Evolutionary conservation across 1,140 invertebrate genomes (phyloP), one percentile per base, ranked within the genome.

Genomic region (Trinorchestia longiramus): DNA sequence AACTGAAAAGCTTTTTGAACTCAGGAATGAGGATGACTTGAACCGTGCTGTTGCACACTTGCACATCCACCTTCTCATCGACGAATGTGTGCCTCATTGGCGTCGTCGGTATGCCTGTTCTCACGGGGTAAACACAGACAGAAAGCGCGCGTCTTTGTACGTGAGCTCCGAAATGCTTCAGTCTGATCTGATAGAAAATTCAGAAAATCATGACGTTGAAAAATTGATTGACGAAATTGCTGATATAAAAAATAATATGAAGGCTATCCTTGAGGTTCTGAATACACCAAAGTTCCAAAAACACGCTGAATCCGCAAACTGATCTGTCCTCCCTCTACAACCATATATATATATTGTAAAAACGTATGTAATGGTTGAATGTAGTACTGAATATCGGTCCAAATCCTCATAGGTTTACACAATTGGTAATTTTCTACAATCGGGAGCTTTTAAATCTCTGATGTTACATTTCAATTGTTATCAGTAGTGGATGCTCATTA

Each of bases 41-140:
- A 45, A n/a, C 43, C 43, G 92, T 11, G 43, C 92, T 0, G 40
- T 94, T 43, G 92, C 92, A 19, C 92, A 94, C 44, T 40, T 94
- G 43, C 92, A 94, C 92, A 45, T 94, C 43, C 92, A 94, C 40
- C 43, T 94, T 11, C 92, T 94, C 92, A 94, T 94, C 44, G 92
- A 94, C 92, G 92, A 94, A 40, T 94, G 92, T 47, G 92, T 94
- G 43, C 92, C 92, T 28, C 0, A 4, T 40, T 45, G 41, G 92
- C 8, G 92, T 0, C 43, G 44, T 19, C 6, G 40, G 40, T 45
- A 45, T 45, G 92, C 92, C 11, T 44, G 44, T 8, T 94, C 92
- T 40, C 92, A 94, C n/a, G 92, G 41, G 11, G 36, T 43, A 47
- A 42, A 94, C 19, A 45, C 43, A 19, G 19, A 43, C 17, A 94